These are phyloP conservation scores for Dendropsophus ebraccatus DNA, from an alignment of 2,113 vertebrate species.

Conservation along the genomic window DNA sequence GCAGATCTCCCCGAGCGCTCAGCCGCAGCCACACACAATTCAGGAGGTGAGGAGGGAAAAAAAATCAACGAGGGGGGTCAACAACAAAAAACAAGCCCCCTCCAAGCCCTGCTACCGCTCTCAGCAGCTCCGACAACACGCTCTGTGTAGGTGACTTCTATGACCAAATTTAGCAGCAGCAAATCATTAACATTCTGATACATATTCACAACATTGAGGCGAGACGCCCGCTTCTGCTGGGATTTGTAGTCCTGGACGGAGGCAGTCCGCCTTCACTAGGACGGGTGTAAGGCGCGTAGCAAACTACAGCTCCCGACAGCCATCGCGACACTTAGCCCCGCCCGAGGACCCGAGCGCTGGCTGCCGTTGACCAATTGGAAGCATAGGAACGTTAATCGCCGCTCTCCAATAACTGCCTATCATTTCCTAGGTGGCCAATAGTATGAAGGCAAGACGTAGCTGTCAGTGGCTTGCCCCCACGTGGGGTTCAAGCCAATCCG, in stretches of 20 bases:
- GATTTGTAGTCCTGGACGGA: slow-evolving; percentile 65
- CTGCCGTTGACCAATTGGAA: slow-evolving; percentile 70
- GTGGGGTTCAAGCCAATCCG: slow-evolving; percentile 68
- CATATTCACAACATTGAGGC: slow-evolving; percentile 77
- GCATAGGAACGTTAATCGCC: slow-evolving; percentile 69
- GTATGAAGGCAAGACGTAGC: slow-evolving; percentile 11
- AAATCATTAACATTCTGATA: slow-evolving; percentile 85
- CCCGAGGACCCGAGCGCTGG: slow-evolving; percentile 58
- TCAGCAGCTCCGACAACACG: slow-evolving; percentile 73
- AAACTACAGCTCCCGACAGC: slow-evolving; percentile 71
- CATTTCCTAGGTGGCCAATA: slow-evolving; percentile 76
- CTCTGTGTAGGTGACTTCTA: slow-evolving; percentile 81
- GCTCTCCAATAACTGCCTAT: slow-evolving; percentile 72
- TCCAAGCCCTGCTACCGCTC: slow-evolving; percentile 64
- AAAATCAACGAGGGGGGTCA: background rate
- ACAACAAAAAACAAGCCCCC: slow-evolving; percentile 59
- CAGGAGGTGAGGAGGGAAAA: background rate
- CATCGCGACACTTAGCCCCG: slow-evolving; percentile 54
- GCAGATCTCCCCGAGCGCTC: background rate
- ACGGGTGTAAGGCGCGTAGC: fast-evolving
- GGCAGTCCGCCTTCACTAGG: fast-evolving
- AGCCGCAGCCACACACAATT: background rate
- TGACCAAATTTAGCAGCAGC: slow-evolving; percentile 83
- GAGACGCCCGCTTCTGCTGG: slow-evolving; percentile 66
- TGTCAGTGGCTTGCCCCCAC: slow-evolving; percentile 67